A percentile compares a stretch with the other conserved stretches of the same genome.
Conservation (phyloP, 2,888 invertebrate species). For the Ophion costatus region DNA sequence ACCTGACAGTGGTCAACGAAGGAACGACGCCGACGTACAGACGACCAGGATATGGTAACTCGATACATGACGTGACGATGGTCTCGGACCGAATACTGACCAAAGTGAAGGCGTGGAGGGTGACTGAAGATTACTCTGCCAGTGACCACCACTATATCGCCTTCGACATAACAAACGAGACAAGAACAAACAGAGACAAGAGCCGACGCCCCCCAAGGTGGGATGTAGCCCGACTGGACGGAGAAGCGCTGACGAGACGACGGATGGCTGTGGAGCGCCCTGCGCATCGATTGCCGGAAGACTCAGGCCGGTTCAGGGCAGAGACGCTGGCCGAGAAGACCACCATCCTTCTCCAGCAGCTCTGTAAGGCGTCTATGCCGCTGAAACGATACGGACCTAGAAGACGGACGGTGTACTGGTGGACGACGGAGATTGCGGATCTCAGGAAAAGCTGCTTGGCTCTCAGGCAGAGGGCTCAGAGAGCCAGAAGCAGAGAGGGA, state of each 20-base stretch:
- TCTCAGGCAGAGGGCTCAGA: no score
- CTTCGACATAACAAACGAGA: constrained; percentile 18
- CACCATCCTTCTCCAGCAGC: no score
- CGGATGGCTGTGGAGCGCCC: constrained; percentile 34
- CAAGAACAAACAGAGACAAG: not conserved
- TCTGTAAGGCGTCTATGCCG: no score
- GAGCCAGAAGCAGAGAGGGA: no score
- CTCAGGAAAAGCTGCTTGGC: constrained; percentile 56
- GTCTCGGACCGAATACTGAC: constrained; percentile 44
- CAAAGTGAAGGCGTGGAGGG: constrained; percentile 36
- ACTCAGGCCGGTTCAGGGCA: constrained; percentile 45
- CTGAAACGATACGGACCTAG: not conserved
- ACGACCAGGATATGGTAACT: constrained; percentile 42
- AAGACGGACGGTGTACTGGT: constrained; percentile 67
- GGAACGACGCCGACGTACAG: constrained; percentile 58
- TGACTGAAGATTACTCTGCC: constrained; percentile 54
- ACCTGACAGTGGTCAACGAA: constrained; percentile 45
- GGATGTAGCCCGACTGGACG: constrained; percentile 31
- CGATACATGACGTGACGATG: constrained; percentile 38
- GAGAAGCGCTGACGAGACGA: constrained; percentile 39
- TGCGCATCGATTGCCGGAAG: not conserved
- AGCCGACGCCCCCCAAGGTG: constrained; percentile 6
- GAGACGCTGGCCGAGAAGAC: constrained; percentile 33
- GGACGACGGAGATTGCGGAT: constrained; percentile 68
- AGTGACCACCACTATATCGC: constrained; percentile 66